Evolutionary conservation across 2,113 vertebrate species (phyloP), one percentile per base, ranked within the genome.

Genomic region (Pachycephala philippinensis): DNA sequence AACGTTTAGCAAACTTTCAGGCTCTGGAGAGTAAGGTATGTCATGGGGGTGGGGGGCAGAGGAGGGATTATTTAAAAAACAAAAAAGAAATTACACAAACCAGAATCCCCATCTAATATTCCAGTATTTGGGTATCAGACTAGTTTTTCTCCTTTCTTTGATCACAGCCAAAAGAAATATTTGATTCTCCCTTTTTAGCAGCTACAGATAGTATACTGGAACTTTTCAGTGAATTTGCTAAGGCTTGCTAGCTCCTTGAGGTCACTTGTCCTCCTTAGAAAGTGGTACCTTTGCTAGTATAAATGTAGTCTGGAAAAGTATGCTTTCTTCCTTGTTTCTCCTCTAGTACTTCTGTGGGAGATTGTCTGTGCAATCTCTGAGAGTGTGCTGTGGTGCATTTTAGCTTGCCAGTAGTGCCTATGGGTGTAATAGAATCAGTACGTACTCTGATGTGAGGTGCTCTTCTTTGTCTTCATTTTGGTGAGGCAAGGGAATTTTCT

Each of bases 331-430:
- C 28, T 63, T 61, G 12, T 86, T 80, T 70, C 15, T 23, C 7
- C 16, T 66, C n/a, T 61, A 15, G 57, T 72, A 39, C 24, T 80
- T 72, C 37, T 56, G 27, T 40, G 59, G 53, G 69, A 35, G 27
- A 26, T 56, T 0, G 0, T 15, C 49, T 40, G 3, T 74, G 40
- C 45, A 39, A 4, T 56, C 44, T 81, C 33, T 70, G 21, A 42
- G 52, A 50, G 39, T 33, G 11, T 40, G 30, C 26, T 86, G 28
- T 59, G 42, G 28, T 69, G 70, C 54, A 59, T 86, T 94, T 61
- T 74, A 80, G 45, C 22, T 44, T 76, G 40, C 18, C 61, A 0
- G 39, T 33, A 10, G n/a, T 52, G 45, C 42, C 11, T 57, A 11
- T 33, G 68, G 28, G 24, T 79, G 23, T 76, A 64, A 42, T 10